These are phyloP conservation scores for Stramonita haemastoma DNA, from an alignment of 2,888 invertebrate species.

Conservation along the genomic window DNA sequence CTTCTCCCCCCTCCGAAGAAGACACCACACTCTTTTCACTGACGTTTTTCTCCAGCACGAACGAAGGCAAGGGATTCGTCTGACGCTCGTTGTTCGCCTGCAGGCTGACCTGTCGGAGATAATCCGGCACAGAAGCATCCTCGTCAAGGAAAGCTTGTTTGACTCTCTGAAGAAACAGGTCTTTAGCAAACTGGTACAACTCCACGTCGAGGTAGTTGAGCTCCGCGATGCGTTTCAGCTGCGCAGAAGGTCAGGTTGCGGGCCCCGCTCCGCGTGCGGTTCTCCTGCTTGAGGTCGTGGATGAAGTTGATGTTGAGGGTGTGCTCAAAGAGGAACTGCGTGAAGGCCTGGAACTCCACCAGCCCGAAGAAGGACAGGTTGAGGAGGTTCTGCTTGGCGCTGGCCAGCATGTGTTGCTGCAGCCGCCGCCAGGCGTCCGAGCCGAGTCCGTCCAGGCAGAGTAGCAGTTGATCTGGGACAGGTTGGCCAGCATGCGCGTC, in stretches of 20 bases:
- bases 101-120: background rate
- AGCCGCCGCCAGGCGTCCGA: slow-evolving; percentile 55
- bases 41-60: background rate
- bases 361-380: slow-evolving; percentile 97
- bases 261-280: slow-evolving; percentile 90
- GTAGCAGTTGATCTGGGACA: slow-evolving; percentile 96
- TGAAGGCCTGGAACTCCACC: slow-evolving; percentile 91
- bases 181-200: slow-evolving; percentile 94
- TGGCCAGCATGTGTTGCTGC: slow-evolving; percentile 87
- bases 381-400: slow-evolving; percentile 95
- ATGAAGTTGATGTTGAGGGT: slow-evolving; percentile 72
- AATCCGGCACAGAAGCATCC: slow-evolving; percentile 36
- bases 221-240: slow-evolving; percentile 85
- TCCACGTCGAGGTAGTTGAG: slow-evolving; percentile 94
- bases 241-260: slow-evolving; percentile 85
- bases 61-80: background rate
- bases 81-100: background rate
- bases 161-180: slow-evolving; percentile 85
- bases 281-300: slow-evolving; percentile 89
- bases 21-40: background rate
- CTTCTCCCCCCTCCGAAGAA: background rate
- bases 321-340: slow-evolving; percentile 76
- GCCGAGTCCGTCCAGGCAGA: slow-evolving; percentile 79
- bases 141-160: slow-evolving; percentile 52
- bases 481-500: slow-evolving; percentile 97